phyloP scores from a whole-genome alignment of 2,113 vertebrate species.

The Pachypanchax playfairii region DNA sequence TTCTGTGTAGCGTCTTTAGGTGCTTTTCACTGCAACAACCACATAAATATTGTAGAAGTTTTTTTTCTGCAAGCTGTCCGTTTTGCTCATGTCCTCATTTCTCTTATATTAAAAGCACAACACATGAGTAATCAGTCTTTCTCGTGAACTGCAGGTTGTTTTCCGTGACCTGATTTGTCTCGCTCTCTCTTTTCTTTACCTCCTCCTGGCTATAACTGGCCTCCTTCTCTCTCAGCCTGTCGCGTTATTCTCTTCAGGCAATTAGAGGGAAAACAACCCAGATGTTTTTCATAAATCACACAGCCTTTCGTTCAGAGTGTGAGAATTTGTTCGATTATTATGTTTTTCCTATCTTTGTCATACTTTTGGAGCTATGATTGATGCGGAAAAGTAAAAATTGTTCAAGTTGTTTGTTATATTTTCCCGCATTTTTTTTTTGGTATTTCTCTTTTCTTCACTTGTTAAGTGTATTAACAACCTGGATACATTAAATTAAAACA shows the following conservation, averaged over 20 bases:
- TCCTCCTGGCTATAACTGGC: constrained; percentile 1
- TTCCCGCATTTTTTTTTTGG: constrained; percentile 7
- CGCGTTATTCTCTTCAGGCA: constrained; percentile 21
- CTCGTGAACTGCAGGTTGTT: constrained; percentile 5
- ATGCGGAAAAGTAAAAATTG: constrained; percentile 9
- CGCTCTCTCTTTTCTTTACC: background rate
- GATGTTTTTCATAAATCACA: constrained; percentile 21
- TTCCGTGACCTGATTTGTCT: constrained; percentile 7
- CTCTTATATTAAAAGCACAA: constrained; percentile 11
- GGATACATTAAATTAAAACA: constrained; percentile 53
- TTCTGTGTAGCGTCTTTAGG: background rate
- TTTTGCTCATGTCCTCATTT: background rate
- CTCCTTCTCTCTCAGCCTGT: background rate
- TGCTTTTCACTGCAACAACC: constrained; percentile 2
- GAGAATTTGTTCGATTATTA: constrained; percentile 5
- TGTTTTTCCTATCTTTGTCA: constrained; percentile 7
- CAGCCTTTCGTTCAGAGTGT: constrained; percentile 29
- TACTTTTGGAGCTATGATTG: constrained; percentile 13
- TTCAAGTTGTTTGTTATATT: no score
- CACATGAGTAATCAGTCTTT: background rate
- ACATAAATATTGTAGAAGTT: constrained; percentile 6
- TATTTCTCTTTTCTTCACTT: constrained; percentile 12
- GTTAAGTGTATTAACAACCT: constrained; percentile 10
- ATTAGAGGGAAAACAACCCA: constrained; percentile 31
- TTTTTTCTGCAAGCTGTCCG: constrained; percentile 13